phyloP scores from a whole-genome alignment of 2,797 vertebrate species.

The Bucorvus abyssinicus region DNA sequence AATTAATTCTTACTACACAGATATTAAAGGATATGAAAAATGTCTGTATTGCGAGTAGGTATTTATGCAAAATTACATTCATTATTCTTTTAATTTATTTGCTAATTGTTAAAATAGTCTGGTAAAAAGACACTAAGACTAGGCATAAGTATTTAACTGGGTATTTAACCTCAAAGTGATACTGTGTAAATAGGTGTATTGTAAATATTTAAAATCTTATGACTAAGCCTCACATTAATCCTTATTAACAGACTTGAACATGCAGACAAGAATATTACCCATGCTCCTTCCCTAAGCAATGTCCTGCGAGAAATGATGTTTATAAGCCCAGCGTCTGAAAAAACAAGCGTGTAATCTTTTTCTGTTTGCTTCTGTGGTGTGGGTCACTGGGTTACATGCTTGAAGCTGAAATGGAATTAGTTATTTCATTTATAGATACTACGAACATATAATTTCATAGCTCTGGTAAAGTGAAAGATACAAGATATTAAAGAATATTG shows the following conservation, averaged over 20 bases:
- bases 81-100: slow-evolving; percentile 38
- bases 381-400: not conserved
- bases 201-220: slow-evolving; percentile 71
- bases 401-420: not conserved
- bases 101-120: slow-evolving; percentile 33
- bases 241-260: slow-evolving; percentile 52
- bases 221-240: slow-evolving; percentile 65
- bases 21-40: not conserved
- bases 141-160: slow-evolving; percentile 2
- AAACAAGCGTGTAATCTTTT: not conserved
- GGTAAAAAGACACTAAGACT: not conserved
- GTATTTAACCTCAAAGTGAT: slow-evolving; percentile 58
- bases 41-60: not conserved
- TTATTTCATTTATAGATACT: not conserved
- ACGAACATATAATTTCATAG: not conserved
- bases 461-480: not conserved
- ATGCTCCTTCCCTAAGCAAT: not conserved
- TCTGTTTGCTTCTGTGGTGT: not conserved
- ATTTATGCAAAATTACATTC: slow-evolving; percentile 6
- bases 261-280: slow-evolving; percentile 40
- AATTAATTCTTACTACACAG: not conserved
- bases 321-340: not conserved
- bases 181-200: slow-evolving; percentile 56
- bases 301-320: slow-evolving; percentile 7
- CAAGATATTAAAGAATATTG: not conserved